Evolutionary conservation across 1,140 invertebrate genomes (phyloP), one percentile per base, ranked within the genome.

Genomic region (Mylabris phalerata): DNA sequence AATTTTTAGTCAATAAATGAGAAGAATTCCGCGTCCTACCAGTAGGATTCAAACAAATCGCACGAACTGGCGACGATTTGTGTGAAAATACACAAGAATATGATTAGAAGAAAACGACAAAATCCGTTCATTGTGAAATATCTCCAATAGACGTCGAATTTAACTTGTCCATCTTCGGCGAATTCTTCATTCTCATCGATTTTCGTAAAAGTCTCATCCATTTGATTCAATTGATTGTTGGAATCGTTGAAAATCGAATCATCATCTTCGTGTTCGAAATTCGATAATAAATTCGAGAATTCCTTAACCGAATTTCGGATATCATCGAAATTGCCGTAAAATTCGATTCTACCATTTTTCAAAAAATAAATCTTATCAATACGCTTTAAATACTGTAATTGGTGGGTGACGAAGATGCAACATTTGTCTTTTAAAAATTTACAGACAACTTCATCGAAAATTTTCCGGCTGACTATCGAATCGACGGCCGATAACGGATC

Each of bases 401-500:
- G 92, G 75, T 95, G 92, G 0, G 92, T 95, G 4, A 92, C 89
- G 11, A 93, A 77, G 66, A 95, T 82, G 0, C 84, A 75, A 9
- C 88, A 87, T 65, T 90, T 85, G 13, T 82, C 74, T 25, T 82
- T 79, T 60, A 93, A 71, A 67, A 84, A 87, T 5, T 82, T 82
- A 3, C 75, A 77, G 49, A 88, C 80, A 64, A 85, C 87, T 9
- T 84, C 78, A 64, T 87, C 82, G 65, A 87, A 86, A 10, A 88
- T 72, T 63, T 85, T 80, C 0, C 81, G 79, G 7, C 84, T 84
- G 1, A 88, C 86, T 63, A 84, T 82, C 1, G 84, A 77, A 72
- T 89, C 86, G 27, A 89, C 86, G 0, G 90, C 90, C 52, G 88
- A 89, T 11, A 92, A 74, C 6, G 90, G 89, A 79, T 93, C 90